A percentile compares a stretch with the other conserved stretches of the same genome.
These are phyloP conservation scores for Temnothorax longispinosus DNA, from an alignment of 1,140 invertebrate genomes.

Conservation along the genomic window DNA sequence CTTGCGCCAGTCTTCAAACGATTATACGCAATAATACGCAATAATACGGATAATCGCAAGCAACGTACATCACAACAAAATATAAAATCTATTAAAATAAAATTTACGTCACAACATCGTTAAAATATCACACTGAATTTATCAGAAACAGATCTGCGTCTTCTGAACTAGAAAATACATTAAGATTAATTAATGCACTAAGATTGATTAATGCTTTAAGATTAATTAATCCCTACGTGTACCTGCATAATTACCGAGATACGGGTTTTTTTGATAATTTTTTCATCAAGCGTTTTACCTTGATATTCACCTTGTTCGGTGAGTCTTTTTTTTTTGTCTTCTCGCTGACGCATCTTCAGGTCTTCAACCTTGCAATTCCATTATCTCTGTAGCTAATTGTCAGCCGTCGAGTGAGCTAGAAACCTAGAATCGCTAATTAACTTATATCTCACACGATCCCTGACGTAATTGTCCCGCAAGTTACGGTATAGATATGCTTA, in stretches of 20 bases:
- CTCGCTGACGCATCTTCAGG: not conserved
- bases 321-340: conserved; percentile 18
- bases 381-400: conserved; percentile 12
- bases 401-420: not conserved
- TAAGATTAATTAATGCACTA: conserved; percentile 62
- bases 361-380: conserved; percentile 13
- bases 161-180: conserved; percentile 43
- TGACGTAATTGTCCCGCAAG: conserved; percentile 18
- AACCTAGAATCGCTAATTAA: conserved; percentile 51
- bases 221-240: conserved; percentile 38
- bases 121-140: conserved; percentile 38
- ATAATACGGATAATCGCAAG: conserved; percentile 42
- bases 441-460: conserved; percentile 38
- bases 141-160: conserved; percentile 45
- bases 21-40: conserved; percentile 1
- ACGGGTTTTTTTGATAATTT: conserved; percentile 51
- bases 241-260: conserved; percentile 55
- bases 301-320: not conserved
- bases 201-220: conserved; percentile 29
- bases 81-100: conserved; percentile 54
- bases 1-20: not conserved
- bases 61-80: conserved; percentile 28
- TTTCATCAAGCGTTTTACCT: not conserved
- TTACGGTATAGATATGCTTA: conserved; percentile 66
- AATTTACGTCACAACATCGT: conserved; percentile 29